These are phyloP conservation scores for Drosophila atripex DNA, from an alignment of 2,888 invertebrate species.

Conservation along the genomic window DNA sequence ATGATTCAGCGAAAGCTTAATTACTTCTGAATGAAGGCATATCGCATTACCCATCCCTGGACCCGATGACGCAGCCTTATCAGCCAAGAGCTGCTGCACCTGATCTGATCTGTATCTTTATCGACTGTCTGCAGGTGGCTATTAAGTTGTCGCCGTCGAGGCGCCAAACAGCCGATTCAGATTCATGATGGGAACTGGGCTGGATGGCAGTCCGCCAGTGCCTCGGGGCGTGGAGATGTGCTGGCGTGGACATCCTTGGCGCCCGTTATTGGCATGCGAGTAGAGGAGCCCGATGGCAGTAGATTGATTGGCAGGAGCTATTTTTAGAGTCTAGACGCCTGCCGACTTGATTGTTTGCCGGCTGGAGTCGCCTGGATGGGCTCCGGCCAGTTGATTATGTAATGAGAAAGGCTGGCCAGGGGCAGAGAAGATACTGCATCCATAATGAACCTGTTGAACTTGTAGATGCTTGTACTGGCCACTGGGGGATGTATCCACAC, in stretches of 20 bases:
- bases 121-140: conserved; percentile 64
- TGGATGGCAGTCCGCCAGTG: conserved; percentile 53
- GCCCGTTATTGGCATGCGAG: conserved; percentile 68
- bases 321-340: conserved; percentile 69
- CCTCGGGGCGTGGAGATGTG: conserved; percentile 5
- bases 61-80: conserved; percentile 56
- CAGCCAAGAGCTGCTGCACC: conserved; percentile 16
- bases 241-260: conserved; percentile 71
- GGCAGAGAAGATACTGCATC: conserved; percentile 56
- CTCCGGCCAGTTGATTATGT: conserved; percentile 76
- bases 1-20: conserved; percentile 27
- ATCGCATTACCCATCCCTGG: conserved; percentile 40
- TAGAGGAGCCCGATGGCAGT: conserved; percentile 19
- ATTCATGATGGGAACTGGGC: conserved; percentile 77
- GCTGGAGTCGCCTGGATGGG: conserved; percentile 18
- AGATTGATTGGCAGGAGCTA: conserved; percentile 75
- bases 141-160: conserved; percentile 77
- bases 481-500: conserved; percentile 53
- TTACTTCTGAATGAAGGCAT: conserved; percentile 26
- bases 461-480: conserved; percentile 31
- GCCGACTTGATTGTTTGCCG: conserved; percentile 75
- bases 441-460: conserved; percentile 73
- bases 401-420: conserved; percentile 63
- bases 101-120: conserved; percentile 43
- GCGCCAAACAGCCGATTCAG: conserved; percentile 69